Evolutionary conservation across 2,888 invertebrate genomes (phyloP).

Genomic region (Julus scandinavius): DNA sequence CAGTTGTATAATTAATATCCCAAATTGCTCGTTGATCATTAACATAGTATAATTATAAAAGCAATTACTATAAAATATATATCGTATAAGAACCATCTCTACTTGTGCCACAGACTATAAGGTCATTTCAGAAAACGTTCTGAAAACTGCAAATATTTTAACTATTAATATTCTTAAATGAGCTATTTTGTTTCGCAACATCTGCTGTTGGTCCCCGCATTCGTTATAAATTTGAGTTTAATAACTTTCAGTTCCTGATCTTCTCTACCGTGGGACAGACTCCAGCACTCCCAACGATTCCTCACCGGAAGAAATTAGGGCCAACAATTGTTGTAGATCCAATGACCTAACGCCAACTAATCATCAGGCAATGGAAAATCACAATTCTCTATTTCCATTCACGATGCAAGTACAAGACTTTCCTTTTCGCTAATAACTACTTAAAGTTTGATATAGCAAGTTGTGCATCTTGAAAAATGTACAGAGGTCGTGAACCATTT

Average conservation of each 20-base stretch:
- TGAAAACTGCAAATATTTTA: background rate
- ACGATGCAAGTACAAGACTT: slow-evolving; percentile 24
- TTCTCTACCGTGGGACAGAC: slow-evolving; percentile 54
- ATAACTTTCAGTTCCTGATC: slow-evolving; percentile 54
- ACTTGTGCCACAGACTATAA: no score
- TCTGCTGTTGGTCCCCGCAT: background rate
- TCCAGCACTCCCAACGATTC: slow-evolving; percentile 55
- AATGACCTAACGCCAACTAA: slow-evolving; percentile 14
- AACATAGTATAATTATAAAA: no score
- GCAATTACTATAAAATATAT: no score
- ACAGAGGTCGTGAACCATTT: slow-evolving; percentile 11
- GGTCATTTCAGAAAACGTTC: background rate
- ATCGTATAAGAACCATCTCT: no score
- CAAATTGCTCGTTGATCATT: background rate
- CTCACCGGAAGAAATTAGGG: slow-evolving; percentile 52
- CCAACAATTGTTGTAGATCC: slow-evolving; percentile 47
- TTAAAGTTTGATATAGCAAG: background rate
- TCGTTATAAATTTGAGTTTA: background rate
- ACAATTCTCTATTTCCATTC: slow-evolving; percentile 48
- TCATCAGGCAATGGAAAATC: slow-evolving; percentile 33
- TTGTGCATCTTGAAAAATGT: background rate
- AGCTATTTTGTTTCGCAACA: background rate
- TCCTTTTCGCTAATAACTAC: background rate
- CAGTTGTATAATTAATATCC: background rate
- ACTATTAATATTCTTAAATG: background rate